Conservation (phyloP, 2,797 vertebrate genomes). For the Odontamblyopus rebecca region DNA sequence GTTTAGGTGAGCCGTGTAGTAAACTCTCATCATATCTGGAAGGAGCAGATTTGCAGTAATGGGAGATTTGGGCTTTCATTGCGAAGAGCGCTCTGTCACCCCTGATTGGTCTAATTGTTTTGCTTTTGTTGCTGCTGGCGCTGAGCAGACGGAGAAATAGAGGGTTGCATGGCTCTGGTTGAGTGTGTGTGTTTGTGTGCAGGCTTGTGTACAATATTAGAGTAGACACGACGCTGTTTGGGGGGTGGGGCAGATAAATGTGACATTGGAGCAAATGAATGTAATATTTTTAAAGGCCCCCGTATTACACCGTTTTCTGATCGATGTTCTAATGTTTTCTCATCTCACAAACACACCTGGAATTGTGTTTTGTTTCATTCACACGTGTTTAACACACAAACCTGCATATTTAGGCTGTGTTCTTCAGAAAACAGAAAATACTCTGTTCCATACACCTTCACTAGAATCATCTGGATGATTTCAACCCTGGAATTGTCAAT, state of each 20-base stretch:
- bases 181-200: slow-evolving; percentile 23
- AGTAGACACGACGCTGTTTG: background rate
- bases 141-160: slow-evolving; percentile 26
- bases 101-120: slow-evolving; percentile 76
- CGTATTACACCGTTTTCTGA: no score
- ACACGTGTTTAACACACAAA: no score
- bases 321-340: no score
- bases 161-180: slow-evolving; percentile 48
- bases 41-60: slow-evolving; percentile 48
- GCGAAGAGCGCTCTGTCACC: slow-evolving; percentile 73
- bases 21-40: slow-evolving; percentile 37
- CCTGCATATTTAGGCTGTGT: no score
- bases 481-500: no score
- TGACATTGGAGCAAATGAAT: no score
- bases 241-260: slow-evolving; percentile 5
- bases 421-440: no score
- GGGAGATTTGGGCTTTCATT: slow-evolving; percentile 66
- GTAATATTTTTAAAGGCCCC: no score
- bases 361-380: no score
- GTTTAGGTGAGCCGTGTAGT: slow-evolving; percentile 6
- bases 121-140: slow-evolving; percentile 65
- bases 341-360: no score
- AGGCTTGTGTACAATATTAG: slow-evolving; percentile 30
- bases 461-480: no score
- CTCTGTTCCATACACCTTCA: no score